These are phyloP conservation scores for Actinostola sp. DNA, from an alignment of 92 coral and sea anemone species.

Conservation along the genomic window DNA sequence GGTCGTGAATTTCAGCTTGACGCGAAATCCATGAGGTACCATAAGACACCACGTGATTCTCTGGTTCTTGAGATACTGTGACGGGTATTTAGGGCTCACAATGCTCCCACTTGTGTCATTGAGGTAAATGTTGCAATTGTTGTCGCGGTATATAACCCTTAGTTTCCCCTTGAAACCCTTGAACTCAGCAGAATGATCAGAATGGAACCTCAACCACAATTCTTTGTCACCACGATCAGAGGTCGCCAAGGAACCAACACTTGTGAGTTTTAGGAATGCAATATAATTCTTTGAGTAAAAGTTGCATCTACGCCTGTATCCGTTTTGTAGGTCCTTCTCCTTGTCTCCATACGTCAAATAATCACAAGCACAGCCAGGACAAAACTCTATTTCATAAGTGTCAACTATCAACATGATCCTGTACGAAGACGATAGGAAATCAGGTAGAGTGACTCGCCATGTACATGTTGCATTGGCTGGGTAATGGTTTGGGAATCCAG, in stretches of 20 bases:
- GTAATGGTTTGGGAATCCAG: constrained; percentile 7
- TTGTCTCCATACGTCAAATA: background rate
- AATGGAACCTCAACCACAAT: constrained; percentile 9
- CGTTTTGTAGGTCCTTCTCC: background rate
- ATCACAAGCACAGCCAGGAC: constrained; percentile 2
- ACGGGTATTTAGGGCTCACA: constrained; percentile 19
- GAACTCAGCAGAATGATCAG: constrained; percentile 3
- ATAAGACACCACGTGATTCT: constrained; percentile 9
- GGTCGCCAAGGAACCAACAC: too few species aligned
- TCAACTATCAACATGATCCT: background rate
- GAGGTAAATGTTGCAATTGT: background rate
- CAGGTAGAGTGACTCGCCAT: constrained; percentile 2
- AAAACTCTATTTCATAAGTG: constrained; percentile 3
- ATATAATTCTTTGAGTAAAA: constrained; percentile 2
- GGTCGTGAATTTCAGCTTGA: constrained; percentile 2
- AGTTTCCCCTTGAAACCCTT: constrained; percentile 9
- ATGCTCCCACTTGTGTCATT: constrained; percentile 8
- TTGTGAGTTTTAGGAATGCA: background rate
- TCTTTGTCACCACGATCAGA: background rate
- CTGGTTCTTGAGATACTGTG: background rate
- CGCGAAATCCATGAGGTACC: constrained; percentile 9
- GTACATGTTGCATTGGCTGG: constrained; percentile 15
- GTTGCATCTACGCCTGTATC: constrained; percentile 1
- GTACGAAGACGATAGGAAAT: background rate
- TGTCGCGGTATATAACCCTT: background rate